phyloP scores from a whole-genome alignment of 2,888 invertebrate genomes.

The Thumatha senex region DNA sequence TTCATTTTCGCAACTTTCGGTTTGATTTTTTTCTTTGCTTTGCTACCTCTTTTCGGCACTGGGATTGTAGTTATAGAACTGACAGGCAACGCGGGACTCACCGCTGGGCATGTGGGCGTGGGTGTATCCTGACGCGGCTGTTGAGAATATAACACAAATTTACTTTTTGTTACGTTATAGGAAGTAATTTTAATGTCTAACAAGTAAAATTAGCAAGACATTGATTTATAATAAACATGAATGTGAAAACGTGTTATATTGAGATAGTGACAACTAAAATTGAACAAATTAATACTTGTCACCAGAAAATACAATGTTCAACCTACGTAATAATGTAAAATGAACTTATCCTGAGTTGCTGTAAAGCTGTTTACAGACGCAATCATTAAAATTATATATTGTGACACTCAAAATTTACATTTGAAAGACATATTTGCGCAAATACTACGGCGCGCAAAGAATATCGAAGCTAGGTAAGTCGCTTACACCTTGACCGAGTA shows the following conservation, averaged over 20 bases:
- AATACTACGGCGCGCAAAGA: neutral
- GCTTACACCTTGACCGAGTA: constrained; percentile 10
- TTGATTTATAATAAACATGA: constrained; percentile 2
- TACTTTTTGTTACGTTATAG: neutral
- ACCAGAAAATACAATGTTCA: neutral
- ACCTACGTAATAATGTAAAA: too few species aligned
- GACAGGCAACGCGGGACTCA: constrained; percentile 69
- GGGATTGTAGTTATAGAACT: constrained; percentile 65
- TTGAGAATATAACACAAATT: constrained; percentile 6
- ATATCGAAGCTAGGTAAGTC: neutral
- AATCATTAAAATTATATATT: too few species aligned
- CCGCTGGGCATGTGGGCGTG: constrained; percentile 64
- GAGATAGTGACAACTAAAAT: neutral
- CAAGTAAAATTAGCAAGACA: neutral
- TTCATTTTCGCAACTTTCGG: constrained; percentile 54
- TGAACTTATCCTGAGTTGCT: too few species aligned
- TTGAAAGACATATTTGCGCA: neutral
- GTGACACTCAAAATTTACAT: neutral
- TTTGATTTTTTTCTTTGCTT: constrained; percentile 59
- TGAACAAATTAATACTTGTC: neutral
- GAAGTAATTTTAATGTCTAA: neutral
- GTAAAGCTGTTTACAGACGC: too few species aligned
- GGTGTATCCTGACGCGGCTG: constrained; percentile 64
- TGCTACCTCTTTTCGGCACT: constrained; percentile 52
- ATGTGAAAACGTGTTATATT: neutral